Evolutionary conservation across 2,113 vertebrate genomes (phyloP), one percentile per base, ranked within the genome.

Genomic region (Triplophysa siluroides): DNA sequence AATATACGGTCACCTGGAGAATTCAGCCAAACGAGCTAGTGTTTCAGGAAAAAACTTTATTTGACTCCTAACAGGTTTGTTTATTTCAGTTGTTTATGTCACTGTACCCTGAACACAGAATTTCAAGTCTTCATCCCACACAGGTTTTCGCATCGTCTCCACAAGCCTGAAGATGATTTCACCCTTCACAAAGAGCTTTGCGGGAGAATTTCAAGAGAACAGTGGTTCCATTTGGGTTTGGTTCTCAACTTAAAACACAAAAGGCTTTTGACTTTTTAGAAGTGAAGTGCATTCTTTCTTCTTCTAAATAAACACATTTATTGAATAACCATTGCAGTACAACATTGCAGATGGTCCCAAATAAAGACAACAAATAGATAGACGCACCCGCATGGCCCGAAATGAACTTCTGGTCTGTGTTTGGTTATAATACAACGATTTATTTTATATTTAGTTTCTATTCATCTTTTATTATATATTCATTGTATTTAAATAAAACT

Each of bases 41-140:
- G 60, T 76, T 76, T 76, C 58, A 76, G 58, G 23, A 47, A 63
- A n/a, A 76, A 8, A 47, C 38, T 45, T 12, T 76, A 19, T 47
- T 76, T 63, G 73, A 62, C 29, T 60, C 73, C 13, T 76, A 41
- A 76, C 9, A 76, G 60, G 73, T 76, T 63, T 63, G 73, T 8
- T 43, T 13, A 58, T 23, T 24, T 23, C 21, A 61, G 21, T 23
- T 61, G 14, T 61, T 23, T 12, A 61, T 61, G 9, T 21, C 2
- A 2, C 33, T 63, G 50, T 13, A 56, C 19, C 24, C 18, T 68
- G 6, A 11, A 70, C 10, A 52, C 14, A 24, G 6, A 47, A 24
- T 47, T 47, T 67, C 23, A 19, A 23, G 26, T 26, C 7, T 71
- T 56, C 7, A 33, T 38, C 33, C 4, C n/a, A 71, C 33, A 29